phyloP scores from a whole-genome alignment of 1,140 invertebrate species.

The Sesamia nonagrioides region DNA sequence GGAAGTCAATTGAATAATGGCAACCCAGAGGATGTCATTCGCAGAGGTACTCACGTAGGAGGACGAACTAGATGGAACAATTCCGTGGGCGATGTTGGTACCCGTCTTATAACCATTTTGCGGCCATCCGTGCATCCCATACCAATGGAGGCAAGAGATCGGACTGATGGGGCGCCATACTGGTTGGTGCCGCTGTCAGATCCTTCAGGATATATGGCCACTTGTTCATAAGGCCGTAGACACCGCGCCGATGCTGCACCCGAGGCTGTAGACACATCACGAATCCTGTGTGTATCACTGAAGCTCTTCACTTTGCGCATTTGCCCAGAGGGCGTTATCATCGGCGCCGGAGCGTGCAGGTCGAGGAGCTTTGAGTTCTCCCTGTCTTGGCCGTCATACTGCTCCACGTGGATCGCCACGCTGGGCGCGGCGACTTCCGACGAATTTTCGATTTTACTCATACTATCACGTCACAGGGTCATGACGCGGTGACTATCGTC shows the following conservation, averaged over 20 bases:
- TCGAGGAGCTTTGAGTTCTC: constrained; percentile 75
- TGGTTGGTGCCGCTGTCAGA: constrained; percentile 85
- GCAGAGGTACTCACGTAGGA: constrained; percentile 91
- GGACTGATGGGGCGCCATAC: constrained; percentile 89
- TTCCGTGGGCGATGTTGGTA: constrained; percentile 94
- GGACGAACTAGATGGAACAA: constrained; percentile 94
- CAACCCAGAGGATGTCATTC: constrained; percentile 76
- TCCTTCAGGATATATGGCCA: constrained; percentile 76
- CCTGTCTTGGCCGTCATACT: constrained; percentile 74
- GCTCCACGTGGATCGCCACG: constrained; percentile 80
- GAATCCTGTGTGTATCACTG: constrained; percentile 80
- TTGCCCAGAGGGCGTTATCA: constrained; percentile 80
- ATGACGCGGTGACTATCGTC: constrained; percentile 79
- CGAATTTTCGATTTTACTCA: constrained; percentile 80
- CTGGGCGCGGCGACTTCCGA: constrained; percentile 77
- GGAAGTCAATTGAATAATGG: constrained; percentile 80
- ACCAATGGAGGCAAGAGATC: constrained; percentile 93
- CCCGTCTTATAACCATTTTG: constrained; percentile 93
- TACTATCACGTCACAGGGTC: constrained; percentile 83
- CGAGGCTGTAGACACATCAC: constrained; percentile 80
- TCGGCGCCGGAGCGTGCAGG: constrained; percentile 70
- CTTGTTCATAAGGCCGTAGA: constrained; percentile 82
- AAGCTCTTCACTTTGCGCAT: constrained; percentile 85
- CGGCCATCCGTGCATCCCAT: constrained; percentile 95
- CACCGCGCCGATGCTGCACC: constrained; percentile 82